Base-by-base conservation (phyloP, 2,113 vertebrate species). In the Odocoileus virginianus region DNA sequence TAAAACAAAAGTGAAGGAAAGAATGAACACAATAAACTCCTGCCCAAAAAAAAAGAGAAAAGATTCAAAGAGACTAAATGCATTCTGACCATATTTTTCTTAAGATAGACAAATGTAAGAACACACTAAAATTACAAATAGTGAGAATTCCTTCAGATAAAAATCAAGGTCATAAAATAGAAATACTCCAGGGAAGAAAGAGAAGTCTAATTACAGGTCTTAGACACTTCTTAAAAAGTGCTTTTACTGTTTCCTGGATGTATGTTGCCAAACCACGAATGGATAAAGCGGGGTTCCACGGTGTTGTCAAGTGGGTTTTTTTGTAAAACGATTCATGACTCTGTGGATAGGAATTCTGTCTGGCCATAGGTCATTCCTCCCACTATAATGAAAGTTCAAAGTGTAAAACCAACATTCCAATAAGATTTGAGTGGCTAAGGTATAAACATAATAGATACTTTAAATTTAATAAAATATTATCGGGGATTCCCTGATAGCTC, bases 21-120 rank as follows among this genome's bases (percentile, higher is more conserved):
- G 45, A 93, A 93, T 33, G 82, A 91, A 79, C 27, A 78, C 28
- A 67, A 19, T 7, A 76, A 67, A 94, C 6, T 50, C 15, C 25
- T 81, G 3, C 36, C 15, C 43, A 36, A 3, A 86, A 85, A 40
- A 92, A 92, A 23, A 92, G 43, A 87, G 14, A 92, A 86, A 52
- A 64, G 27, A 64, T 25, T 86, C 13, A 6, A 55, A 87, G n/a
- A 92, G 21, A 58, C 5, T 76, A 93, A 91, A 92, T 19, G 79
- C 90, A 74, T 61, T 90, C 43, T 94, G n/a, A 95, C 85, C 36
- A 50, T 23, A 36, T 19, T 95, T 97, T 96, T n/a, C 33, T 95
- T 91, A 74, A 95, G 94, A 91, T 54, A 14, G 27, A 81, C 23
- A 92, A 81, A 87, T 23, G 2, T 43, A 27, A 87, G 21, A 43